Conservation (phyloP, 2,888 invertebrate genomes). For the Disparrhopalites patrizii region DNA sequence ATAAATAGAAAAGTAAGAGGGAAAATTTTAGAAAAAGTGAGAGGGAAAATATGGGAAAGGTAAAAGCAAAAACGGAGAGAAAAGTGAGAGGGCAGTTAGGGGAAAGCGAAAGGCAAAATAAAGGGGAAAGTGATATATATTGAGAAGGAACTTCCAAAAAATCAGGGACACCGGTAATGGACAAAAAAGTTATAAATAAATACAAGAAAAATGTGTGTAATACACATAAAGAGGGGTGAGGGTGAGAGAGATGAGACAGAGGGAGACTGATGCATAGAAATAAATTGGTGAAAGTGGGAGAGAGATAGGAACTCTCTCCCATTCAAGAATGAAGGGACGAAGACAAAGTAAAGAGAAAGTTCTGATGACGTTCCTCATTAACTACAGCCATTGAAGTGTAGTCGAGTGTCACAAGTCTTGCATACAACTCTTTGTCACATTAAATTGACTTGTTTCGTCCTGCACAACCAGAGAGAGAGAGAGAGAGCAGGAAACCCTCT, state of each 20-base stretch:
- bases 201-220: no score
- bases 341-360: not conserved
- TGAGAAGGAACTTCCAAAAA: not conserved
- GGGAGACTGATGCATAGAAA: not conserved
- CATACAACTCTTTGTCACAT: not conserved
- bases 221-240: no score
- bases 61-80: not conserved
- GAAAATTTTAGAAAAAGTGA: not conserved
- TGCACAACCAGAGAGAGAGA: no score
- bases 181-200: no score
- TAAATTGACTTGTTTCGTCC: not conserved
- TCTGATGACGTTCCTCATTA: not conserved
- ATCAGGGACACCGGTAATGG: not conserved
- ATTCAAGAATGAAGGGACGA: no score
- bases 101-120: no score
- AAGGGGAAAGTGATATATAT: no score
- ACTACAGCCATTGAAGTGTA: not conserved
- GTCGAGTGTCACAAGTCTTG: not conserved
- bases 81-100: no score
- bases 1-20: not conserved
- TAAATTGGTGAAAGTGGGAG: no score
- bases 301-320: no score
- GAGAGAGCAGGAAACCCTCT: no score
- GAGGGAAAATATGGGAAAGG: slow-evolving; percentile 1
- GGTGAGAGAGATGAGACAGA: not conserved